A percentile compares a stretch with the other conserved stretches of the same genome.
Evolutionary conservation across 2,113 vertebrate species (phyloP).

Genomic region (Hystrix cristata): DNA sequence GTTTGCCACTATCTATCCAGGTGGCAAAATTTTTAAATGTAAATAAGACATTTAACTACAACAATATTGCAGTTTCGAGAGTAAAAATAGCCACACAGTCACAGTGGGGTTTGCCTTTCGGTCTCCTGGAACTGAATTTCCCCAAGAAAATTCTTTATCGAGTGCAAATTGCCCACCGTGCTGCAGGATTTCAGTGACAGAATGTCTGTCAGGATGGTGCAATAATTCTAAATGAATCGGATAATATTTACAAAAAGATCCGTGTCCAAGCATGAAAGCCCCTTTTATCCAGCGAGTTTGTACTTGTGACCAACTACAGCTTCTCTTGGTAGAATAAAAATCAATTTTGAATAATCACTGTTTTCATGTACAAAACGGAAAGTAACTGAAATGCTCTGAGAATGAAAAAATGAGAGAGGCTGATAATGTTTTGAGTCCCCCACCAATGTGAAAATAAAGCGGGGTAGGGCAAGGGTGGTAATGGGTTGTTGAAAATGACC

Average conservation of each 20-base stretch:
- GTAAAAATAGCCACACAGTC: not conserved
- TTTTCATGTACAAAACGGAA: slow-evolving; percentile 21
- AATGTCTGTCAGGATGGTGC: not conserved
- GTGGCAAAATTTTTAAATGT: not conserved
- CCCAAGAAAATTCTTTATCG: not conserved
- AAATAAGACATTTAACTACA: not conserved
- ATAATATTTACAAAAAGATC: slow-evolving; percentile 4
- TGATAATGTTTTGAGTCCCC: not conserved
- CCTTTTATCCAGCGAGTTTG: not conserved
- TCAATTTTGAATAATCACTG: not conserved
- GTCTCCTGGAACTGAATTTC: not conserved
- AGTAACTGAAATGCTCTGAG: slow-evolving; percentile 15
- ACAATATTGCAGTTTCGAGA: not conserved
- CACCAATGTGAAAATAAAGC: not conserved
- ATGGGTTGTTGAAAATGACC: not conserved
- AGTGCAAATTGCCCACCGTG: not conserved
- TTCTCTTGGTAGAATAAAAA: slow-evolving; percentile 38
- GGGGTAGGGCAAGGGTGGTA: not conserved
- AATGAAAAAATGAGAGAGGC: not conserved
- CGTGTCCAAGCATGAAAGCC: not conserved
- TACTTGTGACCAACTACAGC: not conserved
- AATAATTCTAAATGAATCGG: not conserved
- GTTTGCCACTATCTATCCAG: not conserved
- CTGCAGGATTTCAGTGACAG: not conserved
- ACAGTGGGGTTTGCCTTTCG: not conserved